Percentiles rank a stretch among this genome's conserved stretches.
Conservation (phyloP, 1,140 invertebrate genomes). For the Drosophila nasuta region DNA sequence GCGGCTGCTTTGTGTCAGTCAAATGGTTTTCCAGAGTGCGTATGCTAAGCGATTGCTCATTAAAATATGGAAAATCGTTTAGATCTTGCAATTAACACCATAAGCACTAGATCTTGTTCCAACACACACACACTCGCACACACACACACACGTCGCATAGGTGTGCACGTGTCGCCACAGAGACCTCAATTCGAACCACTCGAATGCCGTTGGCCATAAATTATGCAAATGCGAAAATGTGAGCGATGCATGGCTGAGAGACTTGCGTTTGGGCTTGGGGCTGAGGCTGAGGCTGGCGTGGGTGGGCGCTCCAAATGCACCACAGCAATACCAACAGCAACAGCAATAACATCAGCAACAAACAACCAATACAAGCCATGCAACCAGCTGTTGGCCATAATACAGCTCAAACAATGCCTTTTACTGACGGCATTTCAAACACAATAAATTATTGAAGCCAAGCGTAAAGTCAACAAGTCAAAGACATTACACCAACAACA, state of each 20-base stretch:
- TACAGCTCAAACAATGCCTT: conserved; percentile 71
- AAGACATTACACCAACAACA: conserved; percentile 61
- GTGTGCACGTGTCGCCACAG: conserved; percentile 39
- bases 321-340: conserved; percentile 10
- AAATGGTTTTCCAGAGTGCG: conserved; percentile 42
- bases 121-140: background rate
- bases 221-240: conserved; percentile 50
- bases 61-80: conserved; percentile 60
- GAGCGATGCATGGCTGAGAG: background rate
- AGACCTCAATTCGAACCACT: conserved; percentile 29
- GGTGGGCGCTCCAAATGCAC: conserved; percentile 50
- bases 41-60: conserved; percentile 62
- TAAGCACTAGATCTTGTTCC: conserved; percentile 1
- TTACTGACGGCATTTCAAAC: conserved; percentile 68
- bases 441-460: conserved; percentile 80
- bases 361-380: background rate
- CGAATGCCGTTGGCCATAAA: conserved; percentile 39
- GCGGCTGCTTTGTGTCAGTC: conserved; percentile 64
- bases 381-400: conserved; percentile 64
- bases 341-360: conserved; percentile 6
- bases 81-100: conserved; percentile 34
- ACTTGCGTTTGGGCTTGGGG: too few species aligned
- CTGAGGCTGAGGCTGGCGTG: conserved; percentile 28
- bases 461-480: conserved; percentile 74
- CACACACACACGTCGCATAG: conserved; percentile 8